phyloP scores from a whole-genome alignment of 2,113 vertebrate genomes.

The Pagrus major region DNA sequence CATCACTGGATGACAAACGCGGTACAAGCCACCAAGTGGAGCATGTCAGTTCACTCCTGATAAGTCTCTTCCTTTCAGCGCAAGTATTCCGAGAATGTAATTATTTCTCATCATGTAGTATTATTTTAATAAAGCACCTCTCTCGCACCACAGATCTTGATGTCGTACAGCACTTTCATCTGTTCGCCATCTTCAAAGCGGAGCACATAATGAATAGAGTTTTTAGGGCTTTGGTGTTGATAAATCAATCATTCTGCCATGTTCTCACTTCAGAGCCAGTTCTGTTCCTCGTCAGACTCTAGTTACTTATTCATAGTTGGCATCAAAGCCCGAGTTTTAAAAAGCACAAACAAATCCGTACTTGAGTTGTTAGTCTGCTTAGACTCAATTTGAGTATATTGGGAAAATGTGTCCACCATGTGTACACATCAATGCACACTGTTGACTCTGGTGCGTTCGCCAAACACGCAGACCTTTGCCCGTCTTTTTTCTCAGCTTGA shows the following conservation, averaged over 20 bases:
- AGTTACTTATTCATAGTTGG: constrained; percentile 58
- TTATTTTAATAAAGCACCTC: constrained; percentile 55
- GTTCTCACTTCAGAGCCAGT: constrained; percentile 49
- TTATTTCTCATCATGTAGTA: constrained; percentile 46
- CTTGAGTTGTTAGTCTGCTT: constrained; percentile 36
- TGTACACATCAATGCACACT: background rate
- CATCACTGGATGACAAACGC: constrained; percentile 13
- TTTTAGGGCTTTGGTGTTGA: constrained; percentile 50
- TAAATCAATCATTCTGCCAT: constrained; percentile 70
- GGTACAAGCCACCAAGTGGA: background rate
- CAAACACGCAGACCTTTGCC: constrained; percentile 48
- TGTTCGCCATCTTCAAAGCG: constrained; percentile 65
- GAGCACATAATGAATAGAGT: constrained; percentile 60
- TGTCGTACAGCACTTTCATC: constrained; percentile 63
- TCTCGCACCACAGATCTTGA: constrained; percentile 32
- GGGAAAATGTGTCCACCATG: constrained; percentile 15
- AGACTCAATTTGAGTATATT: constrained; percentile 23
- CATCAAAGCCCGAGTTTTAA: constrained; percentile 62
- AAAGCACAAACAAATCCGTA: constrained; percentile 40
- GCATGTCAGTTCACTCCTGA: background rate
- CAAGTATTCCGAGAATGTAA: constrained; percentile 32
- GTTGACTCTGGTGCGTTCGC: constrained; percentile 19
- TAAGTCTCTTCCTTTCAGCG: constrained; percentile 35
- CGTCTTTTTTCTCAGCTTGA: constrained; percentile 28
- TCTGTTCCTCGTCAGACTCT: constrained; percentile 28